Percentiles rank a stretch among this genome's conserved stretches.
These are phyloP conservation scores for Engystomops pustulosus DNA, from an alignment of 2,113 vertebrate genomes.

Conservation along the genomic window DNA sequence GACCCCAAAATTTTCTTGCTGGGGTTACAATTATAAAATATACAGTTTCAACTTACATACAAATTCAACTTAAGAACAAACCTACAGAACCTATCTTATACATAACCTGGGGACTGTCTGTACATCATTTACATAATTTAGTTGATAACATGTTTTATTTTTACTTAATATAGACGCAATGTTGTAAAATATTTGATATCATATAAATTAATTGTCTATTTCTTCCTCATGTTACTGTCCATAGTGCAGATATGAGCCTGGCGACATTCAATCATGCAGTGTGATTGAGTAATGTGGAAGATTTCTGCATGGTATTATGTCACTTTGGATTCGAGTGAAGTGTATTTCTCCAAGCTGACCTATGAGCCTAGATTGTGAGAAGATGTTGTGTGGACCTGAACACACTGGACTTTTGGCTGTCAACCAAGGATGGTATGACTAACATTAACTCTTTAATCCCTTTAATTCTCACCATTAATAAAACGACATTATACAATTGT, in stretches of 20 bases:
- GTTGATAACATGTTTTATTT: no score
- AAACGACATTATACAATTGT: not conserved
- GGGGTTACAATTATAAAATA: no score
- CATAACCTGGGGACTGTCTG: no score
- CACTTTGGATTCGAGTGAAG: slow-evolving; percentile 35
- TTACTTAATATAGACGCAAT: no score
- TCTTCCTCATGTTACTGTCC: not conserved
- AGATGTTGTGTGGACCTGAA: slow-evolving; percentile 30
- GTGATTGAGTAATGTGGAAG: slow-evolving; percentile 44
- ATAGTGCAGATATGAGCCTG: not conserved
- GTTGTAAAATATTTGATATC: not conserved
- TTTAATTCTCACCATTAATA: not conserved
- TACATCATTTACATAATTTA: no score
- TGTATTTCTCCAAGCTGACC: slow-evolving; percentile 23
- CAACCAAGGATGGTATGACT: not conserved
- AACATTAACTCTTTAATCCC: slow-evolving; percentile 30
- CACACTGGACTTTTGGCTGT: slow-evolving; percentile 25
- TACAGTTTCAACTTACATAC: no score
- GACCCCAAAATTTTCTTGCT: no score
- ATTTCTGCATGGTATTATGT: slow-evolving; percentile 29
- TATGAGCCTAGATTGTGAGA: slow-evolving; percentile 38
- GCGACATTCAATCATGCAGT: slow-evolving; percentile 14
- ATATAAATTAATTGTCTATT: not conserved
- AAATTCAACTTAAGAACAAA: no score
- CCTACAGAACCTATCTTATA: no score